Base-by-base conservation (phyloP, 2,113 vertebrate genomes). In the Eubucco bourcierii region DNA sequence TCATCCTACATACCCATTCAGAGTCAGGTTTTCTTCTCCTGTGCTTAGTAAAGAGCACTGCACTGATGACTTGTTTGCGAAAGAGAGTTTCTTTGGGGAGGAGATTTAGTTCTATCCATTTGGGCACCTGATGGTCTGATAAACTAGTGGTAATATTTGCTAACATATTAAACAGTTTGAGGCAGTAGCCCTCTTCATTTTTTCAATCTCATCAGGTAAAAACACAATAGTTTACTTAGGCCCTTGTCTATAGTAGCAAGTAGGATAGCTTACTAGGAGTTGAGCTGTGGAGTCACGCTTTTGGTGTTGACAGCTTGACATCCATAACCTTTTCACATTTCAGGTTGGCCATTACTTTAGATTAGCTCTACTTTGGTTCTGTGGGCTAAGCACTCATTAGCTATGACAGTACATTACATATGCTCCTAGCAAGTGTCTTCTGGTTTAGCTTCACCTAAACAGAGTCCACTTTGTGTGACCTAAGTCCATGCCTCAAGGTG, bases 251-350 rank as follows among this genome's bases (percentile, higher is more conserved):
- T 9, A 34, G n/a, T 15, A 58, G 44, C 47, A 78, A 60, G 19
- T 15, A 56, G 17, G 28, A 50, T 24, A 56, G 53, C 7, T 23
- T 23, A 68, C 58, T 0, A 1, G 0, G 11, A 68, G 17, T 3
- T 33, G 27, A 78, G 58, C 74, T 60, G 27, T 1, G 58, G 7
- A 80, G 19, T 4, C 44, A 53, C 0, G 0, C 10, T 73, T 75
- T 16, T 11, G 34, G 27, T 55, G 25, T 37, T 41, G 56, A 53
- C 65, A 81, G 46, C n/a, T 47, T 47, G 5, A 66, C 28, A 16
- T 24, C 41, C 39, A 44, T 12, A 14, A 15, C 24, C 60, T 15
- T 11, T 9, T 21, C 72, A 50, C 11, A 10, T 20, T 73, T 79
- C n/a, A 70, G 27, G 13, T 10, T 28, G 46, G 50, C 16, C 56